Base-by-base conservation (phyloP, 2,797 vertebrate genomes). In the Denticeps clupeoides region DNA sequence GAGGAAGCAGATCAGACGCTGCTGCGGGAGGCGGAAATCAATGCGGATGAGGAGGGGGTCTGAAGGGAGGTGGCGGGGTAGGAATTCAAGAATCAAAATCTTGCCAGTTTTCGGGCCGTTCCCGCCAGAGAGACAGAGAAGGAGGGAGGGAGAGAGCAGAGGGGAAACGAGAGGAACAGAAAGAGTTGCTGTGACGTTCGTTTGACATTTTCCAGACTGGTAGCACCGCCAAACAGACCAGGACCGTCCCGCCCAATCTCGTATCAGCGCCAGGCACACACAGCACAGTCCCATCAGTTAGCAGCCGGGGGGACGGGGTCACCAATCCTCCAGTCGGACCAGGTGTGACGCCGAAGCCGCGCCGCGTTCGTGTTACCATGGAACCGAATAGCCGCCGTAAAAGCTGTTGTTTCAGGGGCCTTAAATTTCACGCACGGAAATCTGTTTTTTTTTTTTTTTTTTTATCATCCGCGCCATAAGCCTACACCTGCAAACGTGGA, bases 81-180 rank as follows among this genome's bases (percentile, higher is more conserved):
- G 45, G 38, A 37, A 38, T 40, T 26, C 35, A 42, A 58, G 59
- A 64, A 56, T 47, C 48, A 32, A 41, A 62, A 40, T 61, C 47
- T 63, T 4, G 53, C 60, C 60, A 48, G 35, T 7, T 35, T 41
- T 51, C n/a, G 46, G 49, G n/a, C n/a, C 21, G 57, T 48, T 19
- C 18, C 33, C 19, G 27, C 29, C 29, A 32, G 27, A 19, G 27
- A 45, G 22, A 45, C 16, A 45, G 16, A 28, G 3, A 12, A 19
- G 22, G 3, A 6, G 21, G 22, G 2, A 5, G 22, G 41, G 41
- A 24, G 16, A 6, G 4, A 9, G 13, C 2, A 6, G 35, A 6
- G 13, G 7, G 12, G n/a, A n/a, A n/a, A n/a, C n/a, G n/a, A n/a
- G n/a, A n/a, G n/a, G n/a, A n/a, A n/a, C n/a, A n/a, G n/a, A n/a